phyloP scores from a whole-genome alignment of 92 coral and sea anemone genomes.

The Montipora capitata region DNA sequence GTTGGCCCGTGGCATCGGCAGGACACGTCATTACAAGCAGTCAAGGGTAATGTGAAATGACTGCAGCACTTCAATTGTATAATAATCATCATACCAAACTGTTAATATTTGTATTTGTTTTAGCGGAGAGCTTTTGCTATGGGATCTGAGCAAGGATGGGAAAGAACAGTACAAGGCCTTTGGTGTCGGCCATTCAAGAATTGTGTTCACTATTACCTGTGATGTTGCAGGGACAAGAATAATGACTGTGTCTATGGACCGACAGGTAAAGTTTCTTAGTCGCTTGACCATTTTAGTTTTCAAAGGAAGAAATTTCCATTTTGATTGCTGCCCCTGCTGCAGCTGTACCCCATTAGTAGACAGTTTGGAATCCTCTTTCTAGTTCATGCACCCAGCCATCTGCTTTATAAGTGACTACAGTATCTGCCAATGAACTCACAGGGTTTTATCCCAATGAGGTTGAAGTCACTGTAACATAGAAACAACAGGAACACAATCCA shows the following conservation, averaged over 20 bases:
- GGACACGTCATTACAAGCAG: conserved; percentile 86
- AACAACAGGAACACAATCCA: no score
- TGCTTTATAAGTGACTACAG: no score
- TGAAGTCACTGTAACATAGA: no score
- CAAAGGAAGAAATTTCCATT: not conserved
- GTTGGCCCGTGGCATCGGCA: conserved; percentile 87
- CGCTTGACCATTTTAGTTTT: no score
- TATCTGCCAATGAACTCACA: no score
- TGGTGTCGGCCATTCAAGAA: conserved; percentile 90
- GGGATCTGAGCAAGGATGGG: conserved; percentile 86
- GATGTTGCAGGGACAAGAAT: conserved; percentile 76
- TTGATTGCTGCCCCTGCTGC: no score
- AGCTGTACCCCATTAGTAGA: no score
- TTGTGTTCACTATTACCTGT: conserved; percentile 88
- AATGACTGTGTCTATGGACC: conserved; percentile 94
- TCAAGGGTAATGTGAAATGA: conserved; percentile 74
- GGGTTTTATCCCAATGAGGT: no score
- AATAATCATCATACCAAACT: not conserved
- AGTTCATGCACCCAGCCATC: no score
- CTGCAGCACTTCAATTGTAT: no score
- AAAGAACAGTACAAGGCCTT: conserved; percentile 86
- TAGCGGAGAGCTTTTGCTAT: conserved; percentile 93
- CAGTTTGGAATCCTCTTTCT: no score
- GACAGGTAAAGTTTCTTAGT: conserved; percentile 76
- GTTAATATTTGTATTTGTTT: not conserved